Evolutionary conservation across 2,797 vertebrate species (phyloP).

Genomic region (Mionectes olivaceus): DNA sequence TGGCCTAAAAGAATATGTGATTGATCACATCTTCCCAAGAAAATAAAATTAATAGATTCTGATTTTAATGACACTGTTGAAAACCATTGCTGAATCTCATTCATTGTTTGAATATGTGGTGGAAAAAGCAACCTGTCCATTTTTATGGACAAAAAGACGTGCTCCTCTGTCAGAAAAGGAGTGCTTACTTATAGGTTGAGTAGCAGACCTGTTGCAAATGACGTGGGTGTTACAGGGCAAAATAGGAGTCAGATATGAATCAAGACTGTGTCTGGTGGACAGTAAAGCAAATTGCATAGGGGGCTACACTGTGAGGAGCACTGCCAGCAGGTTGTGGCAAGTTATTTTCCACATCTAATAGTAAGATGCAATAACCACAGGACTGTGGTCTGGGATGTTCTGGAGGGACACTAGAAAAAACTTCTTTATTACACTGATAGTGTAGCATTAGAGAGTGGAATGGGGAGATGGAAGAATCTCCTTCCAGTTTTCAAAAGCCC

Average conservation of each 20-base stretch:
- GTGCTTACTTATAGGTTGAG: neutral
- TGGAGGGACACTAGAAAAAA: neutral
- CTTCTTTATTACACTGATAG: neutral
- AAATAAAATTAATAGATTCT: neutral
- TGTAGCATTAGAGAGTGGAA: neutral
- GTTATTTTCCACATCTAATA: neutral
- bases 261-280: neutral
- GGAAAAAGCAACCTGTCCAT: neutral
- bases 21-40: neutral
- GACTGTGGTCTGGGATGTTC: neutral
- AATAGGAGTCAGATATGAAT: neutral
- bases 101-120: neutral
- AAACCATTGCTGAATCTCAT: neutral
- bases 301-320: neutral
- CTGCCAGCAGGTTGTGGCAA: neutral
- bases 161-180: neutral
- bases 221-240: neutral
- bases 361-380: neutral
- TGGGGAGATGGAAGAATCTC: neutral
- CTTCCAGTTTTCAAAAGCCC: neutral
- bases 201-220: neutral
- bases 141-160: neutral
- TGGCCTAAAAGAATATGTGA: neutral
- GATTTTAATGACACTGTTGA: neutral
- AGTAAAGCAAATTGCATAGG: neutral